Percentiles rank a stretch among this genome's conserved stretches.
Evolutionary conservation across 2,113 vertebrate genomes (phyloP).

Genomic region (Percina caprodes): DNA sequence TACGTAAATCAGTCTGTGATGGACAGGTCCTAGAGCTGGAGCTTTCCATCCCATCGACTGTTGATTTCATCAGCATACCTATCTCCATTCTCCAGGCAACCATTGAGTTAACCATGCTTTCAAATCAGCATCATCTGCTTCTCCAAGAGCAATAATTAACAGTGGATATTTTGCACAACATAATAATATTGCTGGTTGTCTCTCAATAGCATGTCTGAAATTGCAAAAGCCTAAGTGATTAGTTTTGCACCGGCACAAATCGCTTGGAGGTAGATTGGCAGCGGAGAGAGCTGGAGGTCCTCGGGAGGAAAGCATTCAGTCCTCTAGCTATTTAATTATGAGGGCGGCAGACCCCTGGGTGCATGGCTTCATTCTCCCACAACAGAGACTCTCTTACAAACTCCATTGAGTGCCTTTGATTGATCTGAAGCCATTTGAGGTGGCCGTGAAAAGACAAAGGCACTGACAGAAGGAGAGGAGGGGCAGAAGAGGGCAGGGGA

Average conservation of each 20-base stretch:
- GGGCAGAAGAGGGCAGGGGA: neutral
- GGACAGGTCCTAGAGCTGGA: conserved; percentile 47
- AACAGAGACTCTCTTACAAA: conserved; percentile 72
- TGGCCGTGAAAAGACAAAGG: conserved; percentile 70
- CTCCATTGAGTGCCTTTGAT: conserved; percentile 73
- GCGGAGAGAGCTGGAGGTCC: conserved; percentile 46
- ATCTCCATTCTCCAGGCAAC: conserved; percentile 2
- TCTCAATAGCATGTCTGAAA: conserved; percentile 51
- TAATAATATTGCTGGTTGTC: conserved; percentile 62
- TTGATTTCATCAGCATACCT: conserved; percentile 44
- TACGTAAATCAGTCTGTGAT: conserved; percentile 71
- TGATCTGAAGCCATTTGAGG: conserved; percentile 70
- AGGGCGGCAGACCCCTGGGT: conserved; percentile 63
- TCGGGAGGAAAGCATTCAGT: conserved; percentile 63
- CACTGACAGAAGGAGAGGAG: conserved; percentile 34
- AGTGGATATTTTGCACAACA: conserved; percentile 66
- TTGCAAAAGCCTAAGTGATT: conserved; percentile 74
- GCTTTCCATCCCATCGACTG: conserved; percentile 49
- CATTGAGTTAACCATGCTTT: conserved; percentile 52
- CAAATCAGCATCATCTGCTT: conserved; percentile 58
- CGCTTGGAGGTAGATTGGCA: conserved; percentile 62
- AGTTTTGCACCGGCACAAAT: conserved; percentile 62
- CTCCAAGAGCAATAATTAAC: conserved; percentile 51
- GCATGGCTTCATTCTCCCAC: conserved; percentile 55
- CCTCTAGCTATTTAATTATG: conserved; percentile 77